These are phyloP conservation scores for Lordiphosa stackelbergi DNA, from an alignment of 1,140 invertebrate species.

Conservation along the genomic window DNA sequence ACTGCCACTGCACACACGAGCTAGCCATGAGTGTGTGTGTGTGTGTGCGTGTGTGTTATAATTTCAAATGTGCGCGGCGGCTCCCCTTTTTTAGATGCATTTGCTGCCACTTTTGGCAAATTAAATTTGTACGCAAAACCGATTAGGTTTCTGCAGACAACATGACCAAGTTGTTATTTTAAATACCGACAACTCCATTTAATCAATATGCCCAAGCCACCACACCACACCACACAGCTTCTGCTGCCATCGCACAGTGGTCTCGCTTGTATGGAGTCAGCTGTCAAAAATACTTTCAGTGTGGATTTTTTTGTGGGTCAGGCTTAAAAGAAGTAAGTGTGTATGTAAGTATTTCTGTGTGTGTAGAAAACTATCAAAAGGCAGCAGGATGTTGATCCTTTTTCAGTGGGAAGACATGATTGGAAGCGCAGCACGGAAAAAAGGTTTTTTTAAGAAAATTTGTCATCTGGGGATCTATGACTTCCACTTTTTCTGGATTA, in stretches of 20 bases:
- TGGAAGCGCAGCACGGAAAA: no score
- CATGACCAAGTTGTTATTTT: conserved; percentile 75
- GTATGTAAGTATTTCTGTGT: no score
- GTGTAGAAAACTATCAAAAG: no score
- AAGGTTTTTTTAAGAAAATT: no score
- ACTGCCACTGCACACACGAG: conserved; percentile 44
- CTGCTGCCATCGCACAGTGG: conserved; percentile 1
- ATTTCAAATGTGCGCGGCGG: conserved; percentile 57
- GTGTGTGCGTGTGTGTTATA: conserved; percentile 63
- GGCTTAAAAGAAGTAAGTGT: no score
- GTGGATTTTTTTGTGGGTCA: no score
- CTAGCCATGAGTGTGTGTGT: conserved; percentile 14
- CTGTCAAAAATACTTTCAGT: no score
- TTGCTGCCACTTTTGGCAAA: conserved; percentile 74
- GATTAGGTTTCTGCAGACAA: conserved; percentile 66
- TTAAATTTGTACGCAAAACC: conserved; percentile 75
- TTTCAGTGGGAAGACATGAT: no score
- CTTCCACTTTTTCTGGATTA: no score
- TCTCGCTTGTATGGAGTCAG: neutral
- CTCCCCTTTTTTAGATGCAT: conserved; percentile 68
- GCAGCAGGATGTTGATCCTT: no score
- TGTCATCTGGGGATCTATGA: no score
- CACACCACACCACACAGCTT: no score
- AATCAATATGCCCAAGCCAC: conserved; percentile 61
- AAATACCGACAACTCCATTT: conserved; percentile 74